Evolutionary conservation across 2,113 vertebrate species (phyloP).

Genomic region (Coreoperca whiteheadi): DNA sequence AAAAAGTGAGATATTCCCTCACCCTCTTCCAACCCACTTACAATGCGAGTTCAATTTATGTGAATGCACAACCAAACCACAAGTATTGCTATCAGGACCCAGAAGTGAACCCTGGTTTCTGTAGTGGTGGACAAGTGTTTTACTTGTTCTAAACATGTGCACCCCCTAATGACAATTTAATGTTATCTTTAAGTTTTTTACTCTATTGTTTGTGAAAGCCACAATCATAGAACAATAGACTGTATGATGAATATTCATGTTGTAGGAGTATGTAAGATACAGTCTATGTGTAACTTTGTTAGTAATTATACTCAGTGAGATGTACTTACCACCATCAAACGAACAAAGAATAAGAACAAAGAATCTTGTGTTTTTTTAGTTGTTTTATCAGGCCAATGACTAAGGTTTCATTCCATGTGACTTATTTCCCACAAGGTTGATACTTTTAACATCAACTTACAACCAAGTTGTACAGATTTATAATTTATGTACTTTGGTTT

Average conservation of each 20-base stretch:
- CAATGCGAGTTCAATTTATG: slow-evolving; percentile 10
- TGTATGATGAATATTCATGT: slow-evolving; percentile 33
- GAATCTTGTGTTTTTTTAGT: neutral
- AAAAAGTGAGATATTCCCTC: neutral
- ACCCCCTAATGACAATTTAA: neutral
- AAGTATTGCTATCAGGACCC: neutral
- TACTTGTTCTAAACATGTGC: neutral
- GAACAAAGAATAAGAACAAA: slow-evolving; percentile 16
- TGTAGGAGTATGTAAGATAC: neutral
- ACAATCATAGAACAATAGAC: slow-evolving; percentile 22
- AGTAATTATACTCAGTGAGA: slow-evolving; percentile 8
- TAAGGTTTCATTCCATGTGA: neutral
- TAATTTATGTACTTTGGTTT: slow-evolving; percentile 91
- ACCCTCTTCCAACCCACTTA: neutral
- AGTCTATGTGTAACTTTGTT: neutral
- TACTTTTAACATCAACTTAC: slow-evolving; percentile 67
- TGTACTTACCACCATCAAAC: slow-evolving; percentile 13
- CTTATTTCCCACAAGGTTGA: neutral
- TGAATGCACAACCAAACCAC: neutral
- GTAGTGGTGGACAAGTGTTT: neutral
- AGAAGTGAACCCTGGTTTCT: neutral
- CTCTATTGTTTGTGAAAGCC: slow-evolving; percentile 41
- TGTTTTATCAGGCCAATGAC: neutral
- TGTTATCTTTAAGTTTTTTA: slow-evolving; percentile 17
- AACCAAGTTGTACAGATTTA: slow-evolving; percentile 87